Base-by-base conservation (phyloP, 2,888 invertebrate genomes). In the Cheilosia impressa region DNA sequence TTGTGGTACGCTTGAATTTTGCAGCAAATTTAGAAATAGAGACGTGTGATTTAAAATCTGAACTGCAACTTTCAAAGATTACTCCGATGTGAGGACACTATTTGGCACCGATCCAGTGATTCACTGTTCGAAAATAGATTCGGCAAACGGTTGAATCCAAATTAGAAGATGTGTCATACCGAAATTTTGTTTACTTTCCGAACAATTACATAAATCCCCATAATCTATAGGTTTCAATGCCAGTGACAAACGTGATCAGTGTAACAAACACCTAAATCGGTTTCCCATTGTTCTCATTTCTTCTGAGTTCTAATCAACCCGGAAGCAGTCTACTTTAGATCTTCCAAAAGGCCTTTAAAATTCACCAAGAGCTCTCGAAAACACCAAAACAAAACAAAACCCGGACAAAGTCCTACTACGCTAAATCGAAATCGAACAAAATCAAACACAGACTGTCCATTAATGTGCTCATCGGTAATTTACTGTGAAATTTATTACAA, bases 311-410 rank as follows among this genome's bases (percentile, higher is more conserved):
- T 66, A 71, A 65, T 71, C 71, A 84, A 71, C 80, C 84, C 69
- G 84, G 84, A 84, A 84, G 71, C 47, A 53, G 58, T 27, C 57
- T 52, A 57, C 45, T 69, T 65, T 52, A 63, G 41, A 17, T 3
- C 27, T 65, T 60, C 13, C 22, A 31, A 45, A 47, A 57, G 1
- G 19, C 19, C 68, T 41, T 84, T 76, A 84, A 73, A 65, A 84
- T 84, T 84, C 84, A 84, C 55, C 58, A 55, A 57, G 19, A 65
- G 58, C 47, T 53, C 53, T 62, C 34, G 41, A 10, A 53, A 66
- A 68, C 66, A 72, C 52, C 72, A 68, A 73, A 55, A 71, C 57
- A 78, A 78, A 57, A 78, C 58, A 66, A 66, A 66, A 76, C 76
- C 76, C 76, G 66, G 58, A 76, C 66, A 66, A 73, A 66, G 76